Percentiles rank a stretch among this genome's conserved stretches.
Conservation (phyloP, 2,797 vertebrate species). For the Heterohyrax brucei region DNA sequence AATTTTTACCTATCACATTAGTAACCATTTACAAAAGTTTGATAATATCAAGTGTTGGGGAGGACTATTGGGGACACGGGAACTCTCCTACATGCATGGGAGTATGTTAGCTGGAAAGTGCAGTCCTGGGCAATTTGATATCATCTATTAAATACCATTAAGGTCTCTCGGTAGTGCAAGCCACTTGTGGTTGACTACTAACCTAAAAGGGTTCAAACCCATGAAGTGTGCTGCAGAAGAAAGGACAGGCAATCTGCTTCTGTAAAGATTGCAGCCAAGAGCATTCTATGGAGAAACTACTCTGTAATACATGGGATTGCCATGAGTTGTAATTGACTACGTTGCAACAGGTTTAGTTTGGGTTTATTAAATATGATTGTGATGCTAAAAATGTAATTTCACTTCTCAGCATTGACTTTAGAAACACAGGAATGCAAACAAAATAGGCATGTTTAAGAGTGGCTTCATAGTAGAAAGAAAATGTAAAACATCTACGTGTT, state of each 20-base stretch:
- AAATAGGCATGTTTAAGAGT: constrained; percentile 20
- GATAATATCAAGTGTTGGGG: neutral
- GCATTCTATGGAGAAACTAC: too few species aligned
- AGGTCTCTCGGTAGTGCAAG: too few species aligned
- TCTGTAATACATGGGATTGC: too few species aligned
- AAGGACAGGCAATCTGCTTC: too few species aligned
- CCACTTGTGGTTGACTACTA: too few species aligned
- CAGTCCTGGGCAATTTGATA: neutral
- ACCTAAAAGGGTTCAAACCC: too few species aligned
- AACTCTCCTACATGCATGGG: neutral
- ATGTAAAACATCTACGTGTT: neutral
- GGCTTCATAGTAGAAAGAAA: constrained; percentile 9
- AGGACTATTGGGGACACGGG: neutral
- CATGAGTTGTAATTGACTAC: too few species aligned
- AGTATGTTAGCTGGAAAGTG: neutral
- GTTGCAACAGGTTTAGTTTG: too few species aligned
- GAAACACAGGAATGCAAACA: neutral
- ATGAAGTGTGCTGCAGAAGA: too few species aligned
- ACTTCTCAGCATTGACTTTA: constrained; percentile 1
- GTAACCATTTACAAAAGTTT: neutral
- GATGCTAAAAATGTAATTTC: neutral
- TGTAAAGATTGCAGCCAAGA: too few species aligned
- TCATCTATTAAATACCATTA: neutral
- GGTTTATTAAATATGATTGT: neutral
- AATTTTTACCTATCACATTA: too few species aligned